Evolutionary conservation across 2,888 invertebrate species (phyloP), one percentile per base, ranked within the genome.

Genomic region (Ornithoptera alexandrae): DNA sequence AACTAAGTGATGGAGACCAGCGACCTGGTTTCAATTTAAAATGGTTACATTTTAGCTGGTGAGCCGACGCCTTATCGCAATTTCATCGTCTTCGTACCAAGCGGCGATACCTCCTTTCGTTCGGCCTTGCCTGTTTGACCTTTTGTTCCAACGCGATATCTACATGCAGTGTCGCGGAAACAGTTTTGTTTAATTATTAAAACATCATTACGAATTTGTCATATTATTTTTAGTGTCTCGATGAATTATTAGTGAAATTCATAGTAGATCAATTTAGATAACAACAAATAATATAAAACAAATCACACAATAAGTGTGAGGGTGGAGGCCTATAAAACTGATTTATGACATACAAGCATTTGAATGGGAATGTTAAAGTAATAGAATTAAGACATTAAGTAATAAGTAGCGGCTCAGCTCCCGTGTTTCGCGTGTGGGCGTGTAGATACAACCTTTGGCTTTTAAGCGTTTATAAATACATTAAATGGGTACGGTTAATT

Each of bases 71-170:
- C 83, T 84, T 85, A 88, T 88, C 84, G 86, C 82, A 79, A 82
- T 84, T 82, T 81, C 82, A 84, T 82, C 85, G 84, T 83, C 74
- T 76, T 77, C 82, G 90, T 90, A 87, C 90, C 90, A 89, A 79
- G 76, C 86, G 79, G 87, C 80, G 89, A 85, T 84, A 82, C 82
- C 84, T 85, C 87, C 85, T 83, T 84, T 85, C 86, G 74, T 81
- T 79, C 86, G 89, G 85, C 91, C 91, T 91, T 90, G 90, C 72
- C 75, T 71, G 79, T 88, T 81, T 88, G 88, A 91, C 91, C 91
- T 90, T 90, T 83, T 80, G 83, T 84, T 85, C 83, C 80, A 42
- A 67, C 36, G 67, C 65, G 75, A 74, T 75, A 75, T 74, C 74
- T 73, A 72, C 75, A 72, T 62, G 71, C 74, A 53, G 50, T 71